Base-by-base conservation (phyloP, 2,888 invertebrate genomes). In the Balanococcus diminutus region DNA sequence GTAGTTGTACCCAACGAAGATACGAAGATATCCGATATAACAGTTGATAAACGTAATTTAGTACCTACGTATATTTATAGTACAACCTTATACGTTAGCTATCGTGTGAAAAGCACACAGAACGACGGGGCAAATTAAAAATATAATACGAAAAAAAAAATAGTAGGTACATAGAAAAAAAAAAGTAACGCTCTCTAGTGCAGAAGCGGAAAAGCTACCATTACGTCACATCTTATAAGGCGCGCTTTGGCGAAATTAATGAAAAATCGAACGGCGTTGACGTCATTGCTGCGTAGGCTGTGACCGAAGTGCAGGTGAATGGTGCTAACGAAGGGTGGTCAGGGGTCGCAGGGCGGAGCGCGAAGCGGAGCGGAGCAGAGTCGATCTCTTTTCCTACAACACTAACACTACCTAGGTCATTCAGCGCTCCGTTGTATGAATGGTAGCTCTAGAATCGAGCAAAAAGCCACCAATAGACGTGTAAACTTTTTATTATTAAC, bases 221-320 rank as follows among this genome's bases (percentile, higher is more conserved):
- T 81, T 81, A 81, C 81, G 81, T 81, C 81, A 81, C 46, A 42
- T 16, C 28, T 32, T 19, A 61, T 83, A 32, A 61, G 22, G 61
- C 32, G 61, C 16, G 82, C 67, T 84, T 84, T 56, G 32, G 22
- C 61, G 32, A 32, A 61, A 84, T 84, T 84, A 84, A 84, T 84
- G 84, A 84, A 84, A 84, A 84, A 84, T 84, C 84, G 84, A 84
- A 84, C 36, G 36, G 32, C 61, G 84, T 56, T 84, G 84, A 84
- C 84, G 84, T 84, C 84, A 84, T 84, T 84, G 84, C 84, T 84
- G 61, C 36, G 61, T 56, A 61, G 51, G 84, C 84, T 84, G 84
- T 81, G 46, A 46, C 39, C 39, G 81, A 46, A 42, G 39, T 46
- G 42, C 46, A 72, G 72, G 72, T 72, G 72, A 72, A 32, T 31